A percentile compares a stretch with the other conserved stretches of the same genome.
These are phyloP conservation scores for Mantis religiosa DNA, from an alignment of 2,888 invertebrate species.

Conservation along the genomic window DNA sequence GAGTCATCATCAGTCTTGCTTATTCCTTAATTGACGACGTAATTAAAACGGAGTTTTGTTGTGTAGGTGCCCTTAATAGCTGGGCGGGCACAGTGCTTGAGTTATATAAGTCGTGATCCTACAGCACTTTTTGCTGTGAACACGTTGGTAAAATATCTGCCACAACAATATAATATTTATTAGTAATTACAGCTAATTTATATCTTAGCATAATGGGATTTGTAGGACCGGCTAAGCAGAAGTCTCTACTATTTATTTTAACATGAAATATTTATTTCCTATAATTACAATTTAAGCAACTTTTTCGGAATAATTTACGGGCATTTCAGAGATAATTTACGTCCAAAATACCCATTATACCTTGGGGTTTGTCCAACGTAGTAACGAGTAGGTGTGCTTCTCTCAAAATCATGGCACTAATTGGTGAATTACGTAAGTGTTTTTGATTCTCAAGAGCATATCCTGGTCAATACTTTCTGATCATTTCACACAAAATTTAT, in stretches of 20 bases:
- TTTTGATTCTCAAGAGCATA: neutral
- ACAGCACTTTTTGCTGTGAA: neutral
- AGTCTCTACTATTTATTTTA: neutral
- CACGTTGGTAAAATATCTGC: neutral
- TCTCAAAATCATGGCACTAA: neutral
- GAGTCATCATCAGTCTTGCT: neutral
- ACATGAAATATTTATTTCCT: neutral
- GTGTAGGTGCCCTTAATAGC: neutral
- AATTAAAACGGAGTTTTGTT: constrained; percentile 8
- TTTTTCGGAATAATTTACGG: neutral
- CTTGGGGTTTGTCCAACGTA: neutral
- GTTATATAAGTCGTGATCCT: neutral
- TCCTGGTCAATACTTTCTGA: neutral
- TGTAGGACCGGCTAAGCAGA: neutral
- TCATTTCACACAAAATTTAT: neutral
- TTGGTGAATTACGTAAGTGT: neutral
- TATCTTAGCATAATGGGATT: neutral
- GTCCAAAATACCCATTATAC: neutral
- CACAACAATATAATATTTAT: neutral
- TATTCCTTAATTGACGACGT: neutral
- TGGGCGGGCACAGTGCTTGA: neutral
- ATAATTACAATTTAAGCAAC: neutral
- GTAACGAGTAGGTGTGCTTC: neutral
- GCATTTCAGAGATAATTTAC: neutral
- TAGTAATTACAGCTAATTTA: neutral